Conservation (phyloP, 1,140 invertebrate genomes). For the Chymomyza costata region DNA sequence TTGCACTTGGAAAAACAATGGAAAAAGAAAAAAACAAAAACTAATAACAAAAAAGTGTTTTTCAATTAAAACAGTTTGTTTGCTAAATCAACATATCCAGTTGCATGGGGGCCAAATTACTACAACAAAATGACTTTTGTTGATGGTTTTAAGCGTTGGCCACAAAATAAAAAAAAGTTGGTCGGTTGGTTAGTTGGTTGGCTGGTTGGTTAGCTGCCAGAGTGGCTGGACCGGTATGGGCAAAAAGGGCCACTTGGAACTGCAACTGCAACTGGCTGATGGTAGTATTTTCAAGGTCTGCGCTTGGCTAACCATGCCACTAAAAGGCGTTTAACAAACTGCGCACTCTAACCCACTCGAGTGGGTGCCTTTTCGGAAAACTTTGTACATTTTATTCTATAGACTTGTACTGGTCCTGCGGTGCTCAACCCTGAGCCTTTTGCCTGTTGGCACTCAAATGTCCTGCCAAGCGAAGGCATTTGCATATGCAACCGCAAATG, state of each 20-base stretch:
- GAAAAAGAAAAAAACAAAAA: too few species aligned
- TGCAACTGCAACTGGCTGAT: slow-evolving; percentile 1
- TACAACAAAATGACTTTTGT: slow-evolving; percentile 63
- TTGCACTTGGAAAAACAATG: too few species aligned
- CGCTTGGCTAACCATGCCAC: slow-evolving; percentile 64
- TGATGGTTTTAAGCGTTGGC: slow-evolving; percentile 52
- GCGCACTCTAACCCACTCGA: slow-evolving; percentile 47
- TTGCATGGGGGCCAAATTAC: slow-evolving; percentile 13
- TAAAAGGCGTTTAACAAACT: slow-evolving; percentile 73
- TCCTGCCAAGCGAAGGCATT: slow-evolving; percentile 40
- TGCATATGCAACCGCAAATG: slow-evolving; percentile 65
- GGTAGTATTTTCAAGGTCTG: slow-evolving; percentile 62
- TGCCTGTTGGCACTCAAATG: not conserved
- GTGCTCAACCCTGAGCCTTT: slow-evolving; percentile 2
- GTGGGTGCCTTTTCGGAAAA: slow-evolving; percentile 60
- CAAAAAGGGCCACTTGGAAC: too few species aligned
- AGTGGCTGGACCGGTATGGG: slow-evolving; percentile 17
- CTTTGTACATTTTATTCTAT: slow-evolving; percentile 63
- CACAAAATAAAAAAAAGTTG: slow-evolving; percentile 46
- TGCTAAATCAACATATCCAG: slow-evolving; percentile 63
- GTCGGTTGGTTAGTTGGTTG: slow-evolving; percentile 56
- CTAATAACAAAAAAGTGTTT: slow-evolving; percentile 43
- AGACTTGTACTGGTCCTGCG: slow-evolving; percentile 30
- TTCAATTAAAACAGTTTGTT: slow-evolving; percentile 68
- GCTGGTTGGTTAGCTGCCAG: slow-evolving; percentile 43